phyloP scores from a whole-genome alignment of 2,113 vertebrate genomes.

The Calypte anna region DNA sequence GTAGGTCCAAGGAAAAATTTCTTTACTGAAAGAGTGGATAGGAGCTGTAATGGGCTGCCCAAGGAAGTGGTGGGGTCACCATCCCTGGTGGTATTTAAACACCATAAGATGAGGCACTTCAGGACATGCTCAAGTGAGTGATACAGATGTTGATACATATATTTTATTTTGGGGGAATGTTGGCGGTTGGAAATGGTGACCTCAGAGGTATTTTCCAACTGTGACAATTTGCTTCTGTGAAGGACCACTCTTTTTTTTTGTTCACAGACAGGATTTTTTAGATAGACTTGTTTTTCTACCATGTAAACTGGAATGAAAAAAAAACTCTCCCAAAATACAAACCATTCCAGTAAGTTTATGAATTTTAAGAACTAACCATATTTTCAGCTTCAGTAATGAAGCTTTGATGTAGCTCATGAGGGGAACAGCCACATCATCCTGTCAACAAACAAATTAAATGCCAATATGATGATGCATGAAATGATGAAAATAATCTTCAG shows the following conservation, averaged over 20 bases:
- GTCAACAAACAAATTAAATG: background rate
- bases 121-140: no score
- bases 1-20: no score
- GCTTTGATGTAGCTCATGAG: background rate
- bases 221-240: no score
- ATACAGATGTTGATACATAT: no score
- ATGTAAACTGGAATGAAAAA: background rate
- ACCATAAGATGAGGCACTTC: no score
- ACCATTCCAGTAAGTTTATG: background rate
- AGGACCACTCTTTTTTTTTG: background rate
- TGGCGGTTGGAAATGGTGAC: no score
- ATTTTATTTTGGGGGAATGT: no score
- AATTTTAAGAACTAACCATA: background rate
- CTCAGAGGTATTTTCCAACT: no score
- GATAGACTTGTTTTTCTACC: background rate
- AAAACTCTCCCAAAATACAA: background rate
- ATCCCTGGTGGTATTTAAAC: no score
- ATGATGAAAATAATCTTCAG: rapidly evolving
- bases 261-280: background rate
- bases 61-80: no score
- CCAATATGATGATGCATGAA: background rate
- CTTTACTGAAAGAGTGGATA: no score
- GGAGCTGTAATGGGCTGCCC: no score
- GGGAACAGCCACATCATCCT: background rate
- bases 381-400: background rate